A percentile compares a stretch with the other conserved stretches of the same genome.
phyloP scores from a whole-genome alignment of 2,113 vertebrate genomes.

The Oriolus oriolus region DNA sequence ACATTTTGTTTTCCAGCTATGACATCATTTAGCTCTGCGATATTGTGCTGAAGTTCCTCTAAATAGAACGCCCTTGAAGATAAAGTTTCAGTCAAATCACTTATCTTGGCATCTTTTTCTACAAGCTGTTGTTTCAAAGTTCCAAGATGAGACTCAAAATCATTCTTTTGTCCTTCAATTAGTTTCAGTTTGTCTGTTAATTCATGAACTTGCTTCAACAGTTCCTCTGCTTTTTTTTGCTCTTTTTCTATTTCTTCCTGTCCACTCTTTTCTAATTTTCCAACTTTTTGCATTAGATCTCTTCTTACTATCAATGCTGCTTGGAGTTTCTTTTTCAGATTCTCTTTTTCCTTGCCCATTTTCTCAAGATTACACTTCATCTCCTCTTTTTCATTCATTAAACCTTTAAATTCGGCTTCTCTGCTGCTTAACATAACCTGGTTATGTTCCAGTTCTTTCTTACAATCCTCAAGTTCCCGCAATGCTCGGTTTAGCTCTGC shows the following conservation, averaged over 20 bases:
- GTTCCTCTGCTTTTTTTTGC: conserved; percentile 33
- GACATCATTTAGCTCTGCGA: conserved; percentile 25
- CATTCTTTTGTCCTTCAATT: conserved; percentile 38
- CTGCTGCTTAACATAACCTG: conserved; percentile 37
- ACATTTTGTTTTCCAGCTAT: conserved; percentile 67
- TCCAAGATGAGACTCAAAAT: conserved; percentile 52
- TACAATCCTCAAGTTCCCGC: conserved; percentile 65
- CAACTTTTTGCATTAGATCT: conserved; percentile 80
- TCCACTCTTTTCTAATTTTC: conserved; percentile 69
- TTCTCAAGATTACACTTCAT: conserved; percentile 65
- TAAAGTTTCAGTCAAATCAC: conserved; percentile 20
- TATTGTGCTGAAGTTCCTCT: conserved; percentile 41
- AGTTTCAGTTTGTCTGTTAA: conserved; percentile 48
- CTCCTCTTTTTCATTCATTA: conserved; percentile 66
- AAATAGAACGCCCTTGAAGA: conserved; percentile 38
- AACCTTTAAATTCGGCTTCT: conserved; percentile 52
- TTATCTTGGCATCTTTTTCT: conserved; percentile 69
- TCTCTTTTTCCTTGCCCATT: conserved; percentile 78
- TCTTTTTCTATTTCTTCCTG: conserved; percentile 63
- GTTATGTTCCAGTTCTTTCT: conserved; percentile 30
- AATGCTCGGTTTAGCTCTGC: conserved; percentile 47
- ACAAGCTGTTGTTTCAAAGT: conserved; percentile 63
- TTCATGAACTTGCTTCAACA: conserved; percentile 50
- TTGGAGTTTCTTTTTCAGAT: conserved; percentile 82
- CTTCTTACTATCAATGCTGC: conserved; percentile 79